A percentile compares a stretch with the other conserved stretches of the same genome.
Evolutionary conservation across 2,113 vertebrate species (phyloP).

Genomic region (Numenius arquata): DNA sequence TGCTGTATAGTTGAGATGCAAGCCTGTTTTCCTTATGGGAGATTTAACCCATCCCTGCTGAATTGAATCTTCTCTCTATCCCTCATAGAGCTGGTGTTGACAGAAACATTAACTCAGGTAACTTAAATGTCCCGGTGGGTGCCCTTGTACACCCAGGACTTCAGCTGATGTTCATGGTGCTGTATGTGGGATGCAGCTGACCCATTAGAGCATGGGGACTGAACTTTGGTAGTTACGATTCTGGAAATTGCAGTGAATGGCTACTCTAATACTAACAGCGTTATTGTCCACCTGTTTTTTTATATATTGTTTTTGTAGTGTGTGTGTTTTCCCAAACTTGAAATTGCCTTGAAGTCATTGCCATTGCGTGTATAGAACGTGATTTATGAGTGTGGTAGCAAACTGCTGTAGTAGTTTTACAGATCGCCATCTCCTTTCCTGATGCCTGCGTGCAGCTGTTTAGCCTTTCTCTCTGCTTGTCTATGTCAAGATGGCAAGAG

Average conservation of each 20-base stretch:
- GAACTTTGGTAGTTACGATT: background rate
- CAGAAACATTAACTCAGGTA: background rate
- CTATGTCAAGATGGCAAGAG: background rate
- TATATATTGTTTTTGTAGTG: background rate
- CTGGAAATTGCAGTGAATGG: background rate
- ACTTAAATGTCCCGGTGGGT: background rate
- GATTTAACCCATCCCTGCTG: background rate
- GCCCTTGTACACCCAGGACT: background rate
- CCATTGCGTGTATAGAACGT: fast-evolving
- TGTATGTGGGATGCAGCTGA: background rate
- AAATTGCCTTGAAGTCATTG: background rate
- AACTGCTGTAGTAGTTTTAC: background rate
- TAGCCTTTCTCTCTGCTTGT: background rate
- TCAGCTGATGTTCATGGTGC: background rate
- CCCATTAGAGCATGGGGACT: background rate
- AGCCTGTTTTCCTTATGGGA: background rate
- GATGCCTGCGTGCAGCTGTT: background rate
- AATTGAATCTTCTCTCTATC: background rate
- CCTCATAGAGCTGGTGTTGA: background rate
- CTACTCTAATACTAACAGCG: background rate
- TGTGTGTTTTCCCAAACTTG: background rate
- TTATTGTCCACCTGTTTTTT: background rate
- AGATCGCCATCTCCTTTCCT: background rate
- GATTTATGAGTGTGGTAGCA: background rate
- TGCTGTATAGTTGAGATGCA: background rate